phyloP scores from a whole-genome alignment of 2,113 vertebrate genomes.

The Charina bottae region DNA sequence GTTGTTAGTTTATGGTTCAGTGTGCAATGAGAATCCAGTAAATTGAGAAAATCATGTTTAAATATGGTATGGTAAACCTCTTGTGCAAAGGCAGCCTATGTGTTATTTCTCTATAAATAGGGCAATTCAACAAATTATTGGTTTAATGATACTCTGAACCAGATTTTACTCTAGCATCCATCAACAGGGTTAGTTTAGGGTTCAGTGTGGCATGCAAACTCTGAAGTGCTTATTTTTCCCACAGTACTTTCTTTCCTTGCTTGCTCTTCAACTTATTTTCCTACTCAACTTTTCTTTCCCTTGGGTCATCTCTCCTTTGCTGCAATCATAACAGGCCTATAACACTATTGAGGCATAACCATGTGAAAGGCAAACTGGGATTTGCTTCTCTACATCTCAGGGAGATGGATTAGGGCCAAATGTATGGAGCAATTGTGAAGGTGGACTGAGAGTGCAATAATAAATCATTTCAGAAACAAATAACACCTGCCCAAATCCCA shows the following conservation, averaged over 20 bases:
- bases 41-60: neutral
- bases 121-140: neutral
- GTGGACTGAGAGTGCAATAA: neutral
- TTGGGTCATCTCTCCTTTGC: neutral
- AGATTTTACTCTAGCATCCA: neutral
- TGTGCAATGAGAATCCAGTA: neutral
- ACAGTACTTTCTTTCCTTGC: neutral
- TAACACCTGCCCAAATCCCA: conserved; percentile 19
- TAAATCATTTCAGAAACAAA: conserved; percentile 27
- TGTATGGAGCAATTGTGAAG: conserved; percentile 3
- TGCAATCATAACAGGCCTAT: neutral
- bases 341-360: conserved; percentile 8
- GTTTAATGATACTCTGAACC: neutral
- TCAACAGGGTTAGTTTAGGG: neutral
- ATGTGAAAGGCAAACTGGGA: conserved; percentile 17
- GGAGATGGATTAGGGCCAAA: conserved; percentile 8
- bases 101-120: neutral
- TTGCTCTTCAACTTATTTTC: conserved; percentile 11
- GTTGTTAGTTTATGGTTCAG: neutral
- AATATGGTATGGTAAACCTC: neutral
- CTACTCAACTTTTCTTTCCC: conserved; percentile 1
- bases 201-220: neutral
- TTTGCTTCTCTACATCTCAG: conserved; percentile 38
- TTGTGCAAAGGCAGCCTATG: neutral
- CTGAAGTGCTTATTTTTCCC: neutral